These are phyloP conservation scores for Pantherophis alleghaniensis DNA, from an alignment of 2,797 vertebrate genomes.

Conservation along the genomic window DNA sequence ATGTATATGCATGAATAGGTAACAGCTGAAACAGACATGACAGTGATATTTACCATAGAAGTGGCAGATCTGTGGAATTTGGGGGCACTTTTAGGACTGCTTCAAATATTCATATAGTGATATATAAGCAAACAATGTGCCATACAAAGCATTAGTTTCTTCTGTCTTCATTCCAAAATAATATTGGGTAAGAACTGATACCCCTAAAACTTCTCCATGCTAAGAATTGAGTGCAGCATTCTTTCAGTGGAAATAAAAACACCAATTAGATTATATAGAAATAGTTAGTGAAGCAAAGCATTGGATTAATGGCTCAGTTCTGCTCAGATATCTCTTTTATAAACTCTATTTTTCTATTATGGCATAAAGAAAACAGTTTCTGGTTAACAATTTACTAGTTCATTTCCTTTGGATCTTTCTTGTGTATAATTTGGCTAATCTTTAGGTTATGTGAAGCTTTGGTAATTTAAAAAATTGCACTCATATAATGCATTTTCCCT, in stretches of 20 bases:
- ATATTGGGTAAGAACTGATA: neutral
- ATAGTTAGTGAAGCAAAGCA: neutral
- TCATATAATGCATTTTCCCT: neutral
- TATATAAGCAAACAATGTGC: neutral
- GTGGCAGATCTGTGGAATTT: neutral
- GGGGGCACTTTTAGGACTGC: neutral
- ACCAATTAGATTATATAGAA: neutral
- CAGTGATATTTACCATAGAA: neutral
- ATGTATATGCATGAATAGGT: neutral
- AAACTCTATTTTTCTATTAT: neutral
- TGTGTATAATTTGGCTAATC: neutral
- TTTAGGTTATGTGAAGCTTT: neutral
- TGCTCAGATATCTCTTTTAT: neutral
- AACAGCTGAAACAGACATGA: neutral
- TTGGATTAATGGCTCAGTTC: neutral
- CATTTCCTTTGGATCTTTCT: slow-evolving; percentile 15
- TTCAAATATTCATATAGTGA: neutral
- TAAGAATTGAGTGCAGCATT: neutral
- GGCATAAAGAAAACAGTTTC: neutral
- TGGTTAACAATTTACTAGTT: neutral
- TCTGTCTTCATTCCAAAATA: neutral
- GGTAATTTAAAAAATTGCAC: slow-evolving; percentile 16
- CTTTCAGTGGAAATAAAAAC: neutral
- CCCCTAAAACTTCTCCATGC: neutral
- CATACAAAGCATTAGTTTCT: neutral